Evolutionary conservation across 1,140 invertebrate species (phyloP), one percentile per base, ranked within the genome.

Genomic region (Lutraria rhynchaena): DNA sequence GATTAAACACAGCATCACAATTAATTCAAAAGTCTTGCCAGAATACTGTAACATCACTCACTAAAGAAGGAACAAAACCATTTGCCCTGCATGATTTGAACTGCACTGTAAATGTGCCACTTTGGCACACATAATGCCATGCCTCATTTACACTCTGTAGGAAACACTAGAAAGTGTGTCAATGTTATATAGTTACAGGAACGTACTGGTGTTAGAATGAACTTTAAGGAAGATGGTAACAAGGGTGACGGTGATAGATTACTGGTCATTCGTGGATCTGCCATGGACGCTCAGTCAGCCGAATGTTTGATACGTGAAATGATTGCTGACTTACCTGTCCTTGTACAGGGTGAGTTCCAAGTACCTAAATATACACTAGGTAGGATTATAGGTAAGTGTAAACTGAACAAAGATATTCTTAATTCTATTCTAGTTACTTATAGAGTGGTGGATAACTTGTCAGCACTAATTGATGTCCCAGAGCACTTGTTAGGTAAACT

Each of bases 291-390:
- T 0, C 94, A 94, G 67, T 88, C 95, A 5, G 96, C 96, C 0
- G 94, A 96, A 84, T 92, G 93, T 1, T 88, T 96, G 74, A 94
- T 98, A n/a, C 92, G 95, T 17, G 94, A 95, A 60, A 95, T 96
- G 78, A 94, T 97, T 0, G 93, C 93, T 4, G 94, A 95, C 73
- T 94, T 95, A 60, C 95, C 95, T 5, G 84, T 94, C 0, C 93
- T 96, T 22, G 93, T 95, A 55, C 93, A 93, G 15, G 93, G 94
- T 76, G 94, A 94, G 77, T 94, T 96, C 41, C 92, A 91, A 41
- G 94, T 97, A 1, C 95, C 96, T 0, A 51, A 83, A 51, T 94
- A 93, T 89, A 91, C 94, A 77, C 93, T 95, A 77, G 95, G 95
- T 5, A 93, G 94, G 87, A 94, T 97, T 37, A 96, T 96, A 87